Conservation (phyloP, 2,888 invertebrate species). For the Lasiommata megera region DNA sequence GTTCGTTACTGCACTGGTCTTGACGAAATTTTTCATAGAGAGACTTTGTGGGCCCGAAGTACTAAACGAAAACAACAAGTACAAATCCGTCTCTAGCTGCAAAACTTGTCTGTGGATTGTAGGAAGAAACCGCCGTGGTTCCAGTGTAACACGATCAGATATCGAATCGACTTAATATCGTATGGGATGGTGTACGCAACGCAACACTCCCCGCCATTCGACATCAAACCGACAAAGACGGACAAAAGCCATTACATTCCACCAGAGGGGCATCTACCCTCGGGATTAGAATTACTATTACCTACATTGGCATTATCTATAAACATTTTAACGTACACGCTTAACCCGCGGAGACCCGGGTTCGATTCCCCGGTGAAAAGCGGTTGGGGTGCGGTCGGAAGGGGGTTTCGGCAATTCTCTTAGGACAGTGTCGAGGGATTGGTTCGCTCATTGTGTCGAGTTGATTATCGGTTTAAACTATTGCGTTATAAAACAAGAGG, state of each 20-base stretch:
- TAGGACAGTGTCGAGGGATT: constrained; percentile 58
- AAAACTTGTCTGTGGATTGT: too few relatives aligned
- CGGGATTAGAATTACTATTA: constrained; percentile 69
- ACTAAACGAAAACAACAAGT: too few relatives aligned
- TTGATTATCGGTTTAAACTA: constrained; percentile 53
- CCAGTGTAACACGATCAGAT: too few relatives aligned
- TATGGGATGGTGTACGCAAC: constrained; percentile 1
- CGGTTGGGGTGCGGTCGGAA: constrained; percentile 61
- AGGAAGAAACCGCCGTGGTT: too few relatives aligned
- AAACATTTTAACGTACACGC: constrained; percentile 78
- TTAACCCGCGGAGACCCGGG: constrained; percentile 77
- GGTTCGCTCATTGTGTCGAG: constrained; percentile 55
- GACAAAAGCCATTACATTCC: constrained; percentile 72
- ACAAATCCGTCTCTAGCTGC: too few relatives aligned
- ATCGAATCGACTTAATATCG: too few relatives aligned
- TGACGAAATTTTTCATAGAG: too few relatives aligned
- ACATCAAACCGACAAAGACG: constrained; percentile 46
- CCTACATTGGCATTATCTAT: constrained; percentile 73
- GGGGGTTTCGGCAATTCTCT: constrained; percentile 63
- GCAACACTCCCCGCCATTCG: constrained; percentile 23
- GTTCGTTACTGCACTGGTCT: too few relatives aligned
- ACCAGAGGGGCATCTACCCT: constrained; percentile 52
- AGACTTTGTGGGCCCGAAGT: too few relatives aligned
- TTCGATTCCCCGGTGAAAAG: constrained; percentile 64
- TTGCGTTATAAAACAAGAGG: background rate